Base-by-base conservation (phyloP, 2,888 invertebrate genomes). In the Criorhina ranunculi region DNA sequence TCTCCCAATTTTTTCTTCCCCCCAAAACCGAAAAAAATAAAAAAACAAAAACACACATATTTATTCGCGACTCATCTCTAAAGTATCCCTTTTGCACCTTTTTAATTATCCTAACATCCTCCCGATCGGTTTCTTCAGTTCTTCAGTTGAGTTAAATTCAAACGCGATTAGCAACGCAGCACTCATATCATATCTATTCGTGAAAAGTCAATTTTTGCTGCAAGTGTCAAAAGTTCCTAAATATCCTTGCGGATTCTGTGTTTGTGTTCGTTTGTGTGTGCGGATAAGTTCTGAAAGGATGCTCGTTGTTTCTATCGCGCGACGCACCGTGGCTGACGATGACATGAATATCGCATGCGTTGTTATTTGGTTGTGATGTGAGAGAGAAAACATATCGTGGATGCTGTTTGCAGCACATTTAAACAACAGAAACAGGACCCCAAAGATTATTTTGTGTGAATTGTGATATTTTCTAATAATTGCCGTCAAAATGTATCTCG, bases 191-290 rank as follows among this genome's bases (percentile, higher is more conserved):
- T 78, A 46, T 59, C 69, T 66, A 49, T 64, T 37, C 70, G 80
- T 79, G 85, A 85, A 85, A 85, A 85, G 85, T 85, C 85, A 85
- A 85, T 85, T 85, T 76, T 79, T 76, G 79, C 73, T 79, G 85
- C 79, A 85, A 85, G 85, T 85, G 85, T 85, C 85, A 85, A 85
- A 80, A 85, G 85, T 83, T 83, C 83, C 83, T 83, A 83, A 62
- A 77, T 49, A 81, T 81, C 55, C 73, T 51, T 59, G 11, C 44
- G 53, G 29, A 55, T 17, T 64, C 37, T 64, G 62, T 64, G 31
- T 37, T 46, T 64, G 62, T 64, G 31, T 37, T 46, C 12, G 66
- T n/a, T 17, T 9, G 46, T 37, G 37, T 55, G 29, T 62, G 57
- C 33, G n/a, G n/a, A 12, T 12, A 12, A 12, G 40, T 40, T 42